Conservation (phyloP, 2,113 vertebrate species). For the Eublepharis macularius region DNA sequence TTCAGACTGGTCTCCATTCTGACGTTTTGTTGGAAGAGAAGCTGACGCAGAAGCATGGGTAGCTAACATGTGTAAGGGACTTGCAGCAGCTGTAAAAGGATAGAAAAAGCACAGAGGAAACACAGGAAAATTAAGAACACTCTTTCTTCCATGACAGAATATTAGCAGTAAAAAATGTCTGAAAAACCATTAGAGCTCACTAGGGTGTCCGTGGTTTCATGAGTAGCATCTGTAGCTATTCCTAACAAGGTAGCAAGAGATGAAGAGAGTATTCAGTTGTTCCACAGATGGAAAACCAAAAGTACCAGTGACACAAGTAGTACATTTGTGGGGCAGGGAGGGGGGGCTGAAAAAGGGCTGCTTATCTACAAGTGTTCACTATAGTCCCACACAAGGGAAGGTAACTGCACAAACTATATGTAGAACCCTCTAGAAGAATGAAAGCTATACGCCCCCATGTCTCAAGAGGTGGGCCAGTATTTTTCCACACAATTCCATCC, state of each 20-base stretch:
- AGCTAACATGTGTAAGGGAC: slow-evolving; percentile 92
- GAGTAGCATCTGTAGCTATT: background rate
- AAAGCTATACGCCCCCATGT: background rate
- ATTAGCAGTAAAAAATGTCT: background rate
- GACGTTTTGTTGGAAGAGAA: slow-evolving; percentile 94
- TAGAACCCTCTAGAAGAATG: background rate
- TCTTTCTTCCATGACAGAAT: accelerated
- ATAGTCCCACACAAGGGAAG: background rate
- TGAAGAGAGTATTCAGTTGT: background rate
- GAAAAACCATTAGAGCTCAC: background rate
- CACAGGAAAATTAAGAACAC: background rate
- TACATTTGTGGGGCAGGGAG: background rate
- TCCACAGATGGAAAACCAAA: background rate
- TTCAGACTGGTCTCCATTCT: slow-evolving; percentile 85
- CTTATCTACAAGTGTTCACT: background rate
- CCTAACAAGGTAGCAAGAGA: background rate
- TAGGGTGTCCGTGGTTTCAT: background rate
- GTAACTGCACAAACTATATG: background rate
- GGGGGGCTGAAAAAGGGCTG: background rate
- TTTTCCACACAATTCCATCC: background rate
- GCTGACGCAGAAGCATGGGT: slow-evolving; percentile 93
- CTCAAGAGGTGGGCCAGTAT: too few relatives aligned
- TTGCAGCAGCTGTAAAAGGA: slow-evolving; percentile 80
- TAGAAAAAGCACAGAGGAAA: background rate
- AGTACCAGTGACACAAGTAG: background rate